phyloP scores from a whole-genome alignment of 1,140 invertebrate species.

The Galleria mellonella region DNA sequence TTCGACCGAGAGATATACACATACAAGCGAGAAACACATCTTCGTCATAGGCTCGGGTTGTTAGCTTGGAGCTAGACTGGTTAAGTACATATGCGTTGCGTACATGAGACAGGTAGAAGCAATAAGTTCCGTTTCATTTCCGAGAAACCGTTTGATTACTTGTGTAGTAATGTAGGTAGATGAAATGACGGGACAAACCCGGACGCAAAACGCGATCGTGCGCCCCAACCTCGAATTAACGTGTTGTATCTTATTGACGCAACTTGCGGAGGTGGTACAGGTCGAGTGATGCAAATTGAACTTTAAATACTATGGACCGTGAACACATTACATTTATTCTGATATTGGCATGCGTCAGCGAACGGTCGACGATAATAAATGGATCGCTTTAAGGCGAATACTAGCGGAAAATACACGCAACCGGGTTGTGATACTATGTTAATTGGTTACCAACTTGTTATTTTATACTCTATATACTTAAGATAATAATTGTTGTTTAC shows the following conservation, averaged over 20 bases:
- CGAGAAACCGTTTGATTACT: constrained; percentile 17
- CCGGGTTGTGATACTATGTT: constrained; percentile 61
- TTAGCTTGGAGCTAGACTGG: constrained; percentile 3
- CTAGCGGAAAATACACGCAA: constrained; percentile 69
- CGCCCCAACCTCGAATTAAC: constrained; percentile 59
- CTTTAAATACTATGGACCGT: constrained; percentile 29
- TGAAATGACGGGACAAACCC: constrained; percentile 50
- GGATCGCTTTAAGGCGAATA: constrained; percentile 62
- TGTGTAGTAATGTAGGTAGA: constrained; percentile 16
- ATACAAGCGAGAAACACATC: constrained; percentile 34
- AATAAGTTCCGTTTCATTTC: constrained; percentile 17
- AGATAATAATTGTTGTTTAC: constrained; percentile 21
- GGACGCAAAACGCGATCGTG: constrained; percentile 55
- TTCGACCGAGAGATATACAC: constrained; percentile 52
- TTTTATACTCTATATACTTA: constrained; percentile 30
- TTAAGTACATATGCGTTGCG: neutral
- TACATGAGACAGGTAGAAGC: constrained; percentile 3
- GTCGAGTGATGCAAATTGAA: constrained; percentile 37
- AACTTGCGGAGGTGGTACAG: constrained; percentile 56
- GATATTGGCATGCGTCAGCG: constrained; percentile 45
- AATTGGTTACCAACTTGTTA: constrained; percentile 55
- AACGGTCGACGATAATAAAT: constrained; percentile 62
- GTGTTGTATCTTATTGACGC: constrained; percentile 69
- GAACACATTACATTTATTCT: constrained; percentile 27
- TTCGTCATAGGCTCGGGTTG: constrained; percentile 29